Evolutionary conservation across 2,113 vertebrate species (phyloP), one percentile per base, ranked within the genome.

Genomic region (Sinocyclocheilus maitianheensis): DNA sequence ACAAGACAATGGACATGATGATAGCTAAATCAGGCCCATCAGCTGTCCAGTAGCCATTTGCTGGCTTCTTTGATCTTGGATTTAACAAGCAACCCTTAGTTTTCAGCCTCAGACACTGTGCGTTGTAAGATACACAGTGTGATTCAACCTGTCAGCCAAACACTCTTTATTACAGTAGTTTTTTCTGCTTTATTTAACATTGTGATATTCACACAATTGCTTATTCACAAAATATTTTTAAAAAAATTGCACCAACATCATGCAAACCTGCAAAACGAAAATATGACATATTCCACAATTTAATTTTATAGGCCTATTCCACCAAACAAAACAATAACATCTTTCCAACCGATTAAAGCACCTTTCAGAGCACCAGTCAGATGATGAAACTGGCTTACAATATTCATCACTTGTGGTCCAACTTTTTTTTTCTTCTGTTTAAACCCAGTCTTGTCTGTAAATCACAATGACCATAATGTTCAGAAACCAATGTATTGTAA

Each of bases 51-150:
- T 60, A 74, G 51, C 48, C 34, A 72, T 83, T 71, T 3, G 5
- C 46, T n/a, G 81, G 20, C 34, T 58, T 74, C 30, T 83, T 84
- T 84, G 69, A 84, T 84, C 67, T 84, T 12, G 2, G 48, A 60
- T 74, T 74, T 60, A 75, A 60, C 43, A 83, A 53, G 46, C 46
- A 53, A 37, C 69, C 63, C 16, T 13, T 82, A 74, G 30, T 71
- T 83, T 83, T 74, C 67, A 72, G 51, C 34, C 51, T 58, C 69
- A 58, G 81, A 55, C 67, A 60, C 43, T 26, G 62, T 48, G 58
- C 58, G 69, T 51, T 22, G 6, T 83, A 11, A 60, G 62, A 37
- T 43, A 81, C 7, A 3, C 60, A 43, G 34, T 63, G 77, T 80
- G 58, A 62, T 62, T 63, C 30, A 62, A 55, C 24, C 37, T 46